Base-by-base conservation (phyloP, 2,888 invertebrate species). In the Spilosoma lubricipeda region DNA sequence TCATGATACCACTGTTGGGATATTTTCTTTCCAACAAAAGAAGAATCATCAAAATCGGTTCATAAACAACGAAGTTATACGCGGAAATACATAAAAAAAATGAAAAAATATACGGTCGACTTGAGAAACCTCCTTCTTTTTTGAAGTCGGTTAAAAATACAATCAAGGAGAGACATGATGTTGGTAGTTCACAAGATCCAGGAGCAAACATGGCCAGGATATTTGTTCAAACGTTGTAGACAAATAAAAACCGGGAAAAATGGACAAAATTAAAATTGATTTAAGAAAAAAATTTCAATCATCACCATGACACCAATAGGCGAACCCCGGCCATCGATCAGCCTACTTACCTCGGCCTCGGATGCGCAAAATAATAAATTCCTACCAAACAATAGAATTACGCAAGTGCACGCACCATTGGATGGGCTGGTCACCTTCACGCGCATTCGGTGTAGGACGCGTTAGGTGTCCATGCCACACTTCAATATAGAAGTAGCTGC, bases 341-440 rank as follows among this genome's bases (percentile, higher is more conserved):
- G 67, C 83, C 77, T 75, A 81, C 81, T 78, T 73, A 67, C 73
- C 52, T 36, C 82, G 89, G 78, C 91, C 90, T 90, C 88, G 80
- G 79, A 71, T 80, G 83, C 75, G 84, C 76, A 82, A 82, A 87
- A 88, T 88, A 87, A 87, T 88, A 89, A 87, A 87, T 85, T 82
- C 79, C 76, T 73, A 69, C 70, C 83, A 81, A 87, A 90, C 91
- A 92, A 90, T 90, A 77, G 83, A 77, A 69, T 91, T 90, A 84
- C 88, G 88, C 86, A 90, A 91, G 83, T 71, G 77, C 78, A 82
- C 84, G 87, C 86, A 84, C 79, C 86, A 87, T 87, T 86, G 87
- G 83, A 80, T 84, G 85, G 84, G 85, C 83, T 82, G 77, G 70
- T 85, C 84, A 82, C 90, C 91, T 92, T 92, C 90, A 91, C 87